Conservation (phyloP, 2,113 vertebrate species). For the Trichechus manatus region DNA sequence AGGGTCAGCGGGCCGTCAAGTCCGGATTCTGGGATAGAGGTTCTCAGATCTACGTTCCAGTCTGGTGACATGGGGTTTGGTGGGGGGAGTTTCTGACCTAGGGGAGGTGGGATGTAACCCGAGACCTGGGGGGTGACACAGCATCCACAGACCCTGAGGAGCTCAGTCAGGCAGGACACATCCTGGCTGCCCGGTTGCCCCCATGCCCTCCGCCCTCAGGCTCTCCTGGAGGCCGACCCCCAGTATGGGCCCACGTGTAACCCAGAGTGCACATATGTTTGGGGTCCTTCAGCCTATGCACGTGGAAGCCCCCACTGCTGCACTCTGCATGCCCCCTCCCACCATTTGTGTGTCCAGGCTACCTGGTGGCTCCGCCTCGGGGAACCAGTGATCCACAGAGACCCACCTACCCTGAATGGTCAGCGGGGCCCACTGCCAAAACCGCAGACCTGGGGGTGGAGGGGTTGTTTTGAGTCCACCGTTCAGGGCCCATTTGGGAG, state of each 20-base stretch:
- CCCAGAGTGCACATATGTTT: too few species aligned
- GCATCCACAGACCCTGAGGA: neutral
- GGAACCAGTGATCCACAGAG: too few species aligned
- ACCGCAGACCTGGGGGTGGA: too few species aligned
- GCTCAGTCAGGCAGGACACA: neutral
- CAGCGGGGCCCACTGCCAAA: neutral
- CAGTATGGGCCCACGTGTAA: neutral
- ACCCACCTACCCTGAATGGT: too few species aligned
- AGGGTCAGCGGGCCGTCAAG: fast-evolving
- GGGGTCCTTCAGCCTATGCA: too few species aligned
- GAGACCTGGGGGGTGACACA: too few species aligned
- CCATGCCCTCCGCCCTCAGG: fast-evolving
- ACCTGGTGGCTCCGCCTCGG: neutral
- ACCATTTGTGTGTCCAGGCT: neutral
- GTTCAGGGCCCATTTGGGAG: fast-evolving
- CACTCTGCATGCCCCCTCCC: too few species aligned
- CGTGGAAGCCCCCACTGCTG: too few species aligned
- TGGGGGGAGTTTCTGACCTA: too few species aligned
- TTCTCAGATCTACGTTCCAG: neutral
- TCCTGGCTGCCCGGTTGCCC: fast-evolving
- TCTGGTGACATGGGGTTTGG: neutral
- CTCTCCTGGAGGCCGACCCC: neutral
- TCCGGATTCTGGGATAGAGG: fast-evolving
- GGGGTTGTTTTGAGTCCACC: neutral
- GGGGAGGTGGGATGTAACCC: too few species aligned